Conservation (phyloP, 2,888 invertebrate species). For the Cetonia aurata region DNA sequence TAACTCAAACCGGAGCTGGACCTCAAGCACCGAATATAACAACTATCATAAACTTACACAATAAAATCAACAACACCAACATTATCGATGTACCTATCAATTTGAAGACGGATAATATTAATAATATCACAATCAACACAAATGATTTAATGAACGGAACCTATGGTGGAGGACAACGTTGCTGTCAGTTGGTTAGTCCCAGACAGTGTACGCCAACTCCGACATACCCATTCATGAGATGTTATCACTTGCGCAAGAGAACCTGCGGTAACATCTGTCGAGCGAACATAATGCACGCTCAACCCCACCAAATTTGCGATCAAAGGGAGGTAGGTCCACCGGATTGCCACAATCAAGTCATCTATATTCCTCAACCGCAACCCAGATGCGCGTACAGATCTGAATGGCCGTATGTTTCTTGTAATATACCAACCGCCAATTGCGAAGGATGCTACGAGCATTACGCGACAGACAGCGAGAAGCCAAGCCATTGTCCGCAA, state of each 20-base stretch:
- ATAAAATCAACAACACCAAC: constrained; percentile 42
- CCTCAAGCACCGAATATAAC: constrained; percentile 37
- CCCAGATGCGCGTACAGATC: constrained; percentile 61
- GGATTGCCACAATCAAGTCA: constrained; percentile 58
- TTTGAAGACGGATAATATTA: constrained; percentile 63
- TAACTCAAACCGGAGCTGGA: not conserved
- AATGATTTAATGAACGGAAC: constrained; percentile 15
- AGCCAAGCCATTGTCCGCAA: constrained; percentile 50
- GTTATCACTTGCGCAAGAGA: constrained; percentile 61
- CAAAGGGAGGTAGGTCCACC: constrained; percentile 47
- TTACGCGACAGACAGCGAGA: constrained; percentile 37
- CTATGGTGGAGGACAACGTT: constrained; percentile 49
- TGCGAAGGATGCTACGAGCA: constrained; percentile 63
- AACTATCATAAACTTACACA: constrained; percentile 41
- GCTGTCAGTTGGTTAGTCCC: constrained; percentile 64
- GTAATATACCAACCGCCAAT: constrained; percentile 53
- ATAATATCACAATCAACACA: constrained; percentile 59
- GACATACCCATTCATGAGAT: constrained; percentile 58
- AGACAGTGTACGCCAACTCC: constrained; percentile 60
- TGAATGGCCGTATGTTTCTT: constrained; percentile 63
- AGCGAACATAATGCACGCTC: constrained; percentile 62
- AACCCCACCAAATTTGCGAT: constrained; percentile 57
- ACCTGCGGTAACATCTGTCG: constrained; percentile 62
- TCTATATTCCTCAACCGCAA: constrained; percentile 63
- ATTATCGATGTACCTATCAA: constrained; percentile 63